Percentiles rank a stretch among this genome's conserved stretches.
phyloP scores from a whole-genome alignment of 2,888 invertebrate genomes.

The Nomada hirtipes region DNA sequence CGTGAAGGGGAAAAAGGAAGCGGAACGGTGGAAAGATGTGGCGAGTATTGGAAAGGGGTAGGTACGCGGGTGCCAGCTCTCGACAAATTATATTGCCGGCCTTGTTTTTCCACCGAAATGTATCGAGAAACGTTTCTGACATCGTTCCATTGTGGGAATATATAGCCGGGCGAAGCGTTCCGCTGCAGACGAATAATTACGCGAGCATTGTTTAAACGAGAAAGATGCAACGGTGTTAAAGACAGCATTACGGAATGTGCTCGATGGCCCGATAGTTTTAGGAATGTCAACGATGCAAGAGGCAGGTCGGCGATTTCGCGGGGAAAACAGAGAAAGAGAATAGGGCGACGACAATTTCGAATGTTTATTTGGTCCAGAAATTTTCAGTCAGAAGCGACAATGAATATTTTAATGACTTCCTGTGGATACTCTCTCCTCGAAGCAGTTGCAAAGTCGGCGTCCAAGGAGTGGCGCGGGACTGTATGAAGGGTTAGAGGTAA shows the following conservation, averaged over 20 bases:
- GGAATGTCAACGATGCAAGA: constrained; percentile 10
- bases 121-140: constrained; percentile 23
- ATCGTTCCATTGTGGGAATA: background rate
- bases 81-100: constrained; percentile 51
- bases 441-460: constrained; percentile 61
- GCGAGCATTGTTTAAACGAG: background rate
- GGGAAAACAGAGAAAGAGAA: background rate
- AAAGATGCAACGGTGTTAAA: background rate
- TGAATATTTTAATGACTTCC: constrained; percentile 74
- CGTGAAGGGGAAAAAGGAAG: constrained; percentile 28
- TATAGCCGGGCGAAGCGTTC: background rate
- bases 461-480: constrained; percentile 36
- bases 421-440: constrained; percentile 63
- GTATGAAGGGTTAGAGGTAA: background rate
- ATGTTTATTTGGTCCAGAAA: constrained; percentile 68
- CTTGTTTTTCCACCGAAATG: constrained; percentile 9
- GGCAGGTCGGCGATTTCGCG: constrained; percentile 9
- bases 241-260: background rate
- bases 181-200: too few relatives aligned
- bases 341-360: constrained; percentile 50
- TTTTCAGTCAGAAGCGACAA: constrained; percentile 64
- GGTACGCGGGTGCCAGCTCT: constrained; percentile 41
- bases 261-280: background rate
- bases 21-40: constrained; percentile 20
- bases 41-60: constrained; percentile 37